Evolutionary conservation across 2,797 vertebrate genomes (phyloP).

Genomic region (Karalla daura): DNA sequence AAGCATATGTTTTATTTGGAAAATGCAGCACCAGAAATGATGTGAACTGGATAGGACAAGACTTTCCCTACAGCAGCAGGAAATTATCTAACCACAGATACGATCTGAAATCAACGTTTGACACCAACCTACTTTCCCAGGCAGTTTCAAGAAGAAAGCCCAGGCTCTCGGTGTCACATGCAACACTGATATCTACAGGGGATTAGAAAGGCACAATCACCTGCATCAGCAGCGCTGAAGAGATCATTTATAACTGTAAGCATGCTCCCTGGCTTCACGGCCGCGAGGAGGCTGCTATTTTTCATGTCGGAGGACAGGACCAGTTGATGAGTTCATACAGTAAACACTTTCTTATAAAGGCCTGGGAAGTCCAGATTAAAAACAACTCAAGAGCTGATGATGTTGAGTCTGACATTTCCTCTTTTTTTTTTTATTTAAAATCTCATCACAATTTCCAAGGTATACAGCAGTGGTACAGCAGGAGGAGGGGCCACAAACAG

Average conservation of each 20-base stretch:
- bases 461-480: slow-evolving; percentile 18
- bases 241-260: slow-evolving; percentile 56
- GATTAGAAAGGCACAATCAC: slow-evolving; percentile 48
- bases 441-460: slow-evolving; percentile 32
- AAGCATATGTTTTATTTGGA: slow-evolving; percentile 13
- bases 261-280: slow-evolving; percentile 12
- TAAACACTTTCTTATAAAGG: slow-evolving; percentile 40
- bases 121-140: slow-evolving; percentile 56
- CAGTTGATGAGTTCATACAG: slow-evolving; percentile 7
- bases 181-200: slow-evolving; percentile 44
- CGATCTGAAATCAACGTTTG: slow-evolving; percentile 55
- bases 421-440: slow-evolving; percentile 33
- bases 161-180: slow-evolving; percentile 22
- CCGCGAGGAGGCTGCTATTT: slow-evolving; percentile 33
- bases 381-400: slow-evolving; percentile 13
- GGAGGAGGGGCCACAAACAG: neutral
- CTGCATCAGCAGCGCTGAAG: slow-evolving; percentile 55
- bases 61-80: slow-evolving; percentile 24
- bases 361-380: slow-evolving; percentile 28
- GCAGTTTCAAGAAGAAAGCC: slow-evolving; percentile 30
- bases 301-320: slow-evolving; percentile 27
- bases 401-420: neutral
- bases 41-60: slow-evolving; percentile 6
- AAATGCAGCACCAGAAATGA: slow-evolving; percentile 11
- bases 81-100: slow-evolving; percentile 61